Percentiles rank a stretch among this genome's conserved stretches.
phyloP scores from a whole-genome alignment of 2,888 invertebrate genomes.

The Brenthis ino region DNA sequence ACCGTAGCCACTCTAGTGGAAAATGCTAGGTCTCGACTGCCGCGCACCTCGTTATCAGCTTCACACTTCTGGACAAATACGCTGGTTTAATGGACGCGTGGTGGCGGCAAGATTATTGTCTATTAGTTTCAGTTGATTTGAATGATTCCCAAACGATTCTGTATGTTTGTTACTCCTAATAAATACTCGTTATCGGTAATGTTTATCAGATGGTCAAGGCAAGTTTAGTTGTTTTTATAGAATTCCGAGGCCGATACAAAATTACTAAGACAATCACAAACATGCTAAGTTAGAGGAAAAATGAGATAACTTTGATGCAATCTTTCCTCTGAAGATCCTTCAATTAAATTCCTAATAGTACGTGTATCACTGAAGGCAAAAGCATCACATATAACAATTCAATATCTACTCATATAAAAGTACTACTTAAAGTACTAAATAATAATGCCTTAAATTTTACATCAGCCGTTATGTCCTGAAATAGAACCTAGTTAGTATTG shows the following conservation, averaged over 20 bases:
- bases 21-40: conserved; percentile 72
- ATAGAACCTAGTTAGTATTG: too few species aligned
- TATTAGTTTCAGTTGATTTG: neutral
- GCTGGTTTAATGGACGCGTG: conserved; percentile 33
- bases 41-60: conserved; percentile 51
- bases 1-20: conserved; percentile 73
- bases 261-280: conserved; percentile 21
- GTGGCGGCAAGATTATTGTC: neutral
- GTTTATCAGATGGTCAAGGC: neutral
- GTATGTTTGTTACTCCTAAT: neutral
- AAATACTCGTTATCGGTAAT: neutral
- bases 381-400: neutral
- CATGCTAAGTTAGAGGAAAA: conserved; percentile 33
- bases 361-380: conserved; percentile 3
- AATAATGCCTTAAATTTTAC: too few species aligned
- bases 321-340: conserved; percentile 34
- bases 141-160: too few species aligned
- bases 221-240: conserved; percentile 2
- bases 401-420: neutral
- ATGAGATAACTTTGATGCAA: conserved; percentile 18
- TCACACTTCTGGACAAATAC: conserved; percentile 49
- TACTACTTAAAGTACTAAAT: neutral
- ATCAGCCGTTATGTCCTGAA: too few species aligned
- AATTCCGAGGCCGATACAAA: conserved; percentile 1
- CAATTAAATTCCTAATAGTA: conserved; percentile 16